phyloP scores from a whole-genome alignment of 2,797 vertebrate genomes.

The Gymnoscopelus microlampas region DNA sequence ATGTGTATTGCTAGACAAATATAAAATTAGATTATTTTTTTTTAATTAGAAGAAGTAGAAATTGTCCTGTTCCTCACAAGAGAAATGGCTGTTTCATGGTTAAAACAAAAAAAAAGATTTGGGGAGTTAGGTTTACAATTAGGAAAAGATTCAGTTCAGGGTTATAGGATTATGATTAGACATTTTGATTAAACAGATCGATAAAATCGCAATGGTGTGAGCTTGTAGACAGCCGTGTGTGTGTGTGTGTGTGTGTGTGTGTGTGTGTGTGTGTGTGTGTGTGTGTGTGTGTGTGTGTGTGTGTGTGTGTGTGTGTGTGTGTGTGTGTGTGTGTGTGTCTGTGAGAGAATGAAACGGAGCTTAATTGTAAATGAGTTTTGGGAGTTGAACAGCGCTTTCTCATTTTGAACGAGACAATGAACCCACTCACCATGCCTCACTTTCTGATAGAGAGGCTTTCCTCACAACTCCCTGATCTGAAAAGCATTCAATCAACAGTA shows the following conservation, averaged over 20 bases:
- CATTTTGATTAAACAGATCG: too few relatives aligned
- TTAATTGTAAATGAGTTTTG: background rate
- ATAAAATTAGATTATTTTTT: too few relatives aligned
- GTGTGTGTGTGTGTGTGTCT: background rate
- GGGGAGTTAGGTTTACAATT: too few relatives aligned
- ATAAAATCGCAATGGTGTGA: too few relatives aligned
- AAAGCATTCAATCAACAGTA: background rate
- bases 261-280: constrained; percentile 3
- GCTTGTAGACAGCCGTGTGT: too few relatives aligned
- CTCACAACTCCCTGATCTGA: background rate
- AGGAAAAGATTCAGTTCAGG: too few relatives aligned
- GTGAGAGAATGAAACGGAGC: background rate
- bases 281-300: background rate
- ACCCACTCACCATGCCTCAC: background rate
- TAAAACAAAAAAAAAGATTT: too few relatives aligned
- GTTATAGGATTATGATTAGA: too few relatives aligned
- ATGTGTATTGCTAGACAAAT: too few relatives aligned
- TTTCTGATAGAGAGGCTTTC: background rate
- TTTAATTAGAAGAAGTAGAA: too few relatives aligned
- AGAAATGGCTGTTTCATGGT: too few relatives aligned
- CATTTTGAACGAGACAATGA: background rate
- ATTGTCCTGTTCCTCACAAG: too few relatives aligned
- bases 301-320: background rate
- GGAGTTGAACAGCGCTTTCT: background rate
- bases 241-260: background rate